Conservation (phyloP, 2,797 vertebrate genomes). For the Lutjanus argentimaculatus region DNA sequence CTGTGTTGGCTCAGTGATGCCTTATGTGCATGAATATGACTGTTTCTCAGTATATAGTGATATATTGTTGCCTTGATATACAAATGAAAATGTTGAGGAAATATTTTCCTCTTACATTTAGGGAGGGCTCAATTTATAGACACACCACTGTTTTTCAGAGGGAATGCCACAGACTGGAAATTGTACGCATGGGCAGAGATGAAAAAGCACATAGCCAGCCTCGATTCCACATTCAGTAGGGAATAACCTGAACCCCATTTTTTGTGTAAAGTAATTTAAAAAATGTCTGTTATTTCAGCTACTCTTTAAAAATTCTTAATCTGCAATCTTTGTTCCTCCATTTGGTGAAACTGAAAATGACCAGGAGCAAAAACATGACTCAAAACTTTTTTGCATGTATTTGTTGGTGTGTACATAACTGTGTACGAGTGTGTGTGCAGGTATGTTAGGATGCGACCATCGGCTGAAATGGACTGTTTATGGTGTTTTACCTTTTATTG, state of each 20-base stretch:
- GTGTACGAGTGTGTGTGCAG: slow-evolving; percentile 16
- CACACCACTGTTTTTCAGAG: slow-evolving; percentile 58
- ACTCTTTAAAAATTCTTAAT: background rate
- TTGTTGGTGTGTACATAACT: slow-evolving; percentile 13
- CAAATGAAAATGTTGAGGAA: slow-evolving; percentile 45
- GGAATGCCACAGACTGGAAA: slow-evolving; percentile 21
- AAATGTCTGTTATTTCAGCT: slow-evolving; percentile 11
- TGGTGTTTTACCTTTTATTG: slow-evolving; percentile 46
- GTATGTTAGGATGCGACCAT: slow-evolving; percentile 46
- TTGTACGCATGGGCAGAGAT: slow-evolving; percentile 14
- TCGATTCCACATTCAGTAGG: slow-evolving; percentile 19
- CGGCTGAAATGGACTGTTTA: slow-evolving; percentile 73
- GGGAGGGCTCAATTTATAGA: slow-evolving; percentile 60
- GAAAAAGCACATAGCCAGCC: slow-evolving; percentile 23
- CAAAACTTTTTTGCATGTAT: slow-evolving; percentile 31
- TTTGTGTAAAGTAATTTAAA: slow-evolving; percentile 5
- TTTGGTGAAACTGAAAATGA: slow-evolving; percentile 30
- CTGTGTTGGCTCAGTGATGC: slow-evolving; percentile 57
- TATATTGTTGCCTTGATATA: slow-evolving; percentile 64
- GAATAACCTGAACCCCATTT: slow-evolving; percentile 2
- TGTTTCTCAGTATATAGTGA: slow-evolving; percentile 45
- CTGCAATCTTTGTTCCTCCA: background rate
- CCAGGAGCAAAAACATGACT: slow-evolving; percentile 30
- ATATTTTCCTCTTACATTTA: slow-evolving; percentile 21
- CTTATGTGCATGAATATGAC: slow-evolving; percentile 52